Percentiles rank a stretch among this genome's conserved stretches.
Conservation (phyloP, 2,113 vertebrate genomes). For the Lanius ludovicianus region DNA sequence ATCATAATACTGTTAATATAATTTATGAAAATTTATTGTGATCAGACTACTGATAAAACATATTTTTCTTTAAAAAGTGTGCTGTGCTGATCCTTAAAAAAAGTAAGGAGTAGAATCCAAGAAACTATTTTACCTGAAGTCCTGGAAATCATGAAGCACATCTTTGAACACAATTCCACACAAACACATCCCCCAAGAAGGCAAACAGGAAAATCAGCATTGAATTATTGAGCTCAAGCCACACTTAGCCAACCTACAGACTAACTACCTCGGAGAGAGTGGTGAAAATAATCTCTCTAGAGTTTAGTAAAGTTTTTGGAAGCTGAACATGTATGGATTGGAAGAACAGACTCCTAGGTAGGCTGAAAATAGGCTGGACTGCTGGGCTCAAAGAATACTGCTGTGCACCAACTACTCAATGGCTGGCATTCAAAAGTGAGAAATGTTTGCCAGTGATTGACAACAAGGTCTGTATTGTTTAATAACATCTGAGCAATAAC, state of each 20-base stretch:
- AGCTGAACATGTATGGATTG: not conserved
- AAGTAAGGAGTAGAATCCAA: not conserved
- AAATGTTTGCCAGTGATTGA: not conserved
- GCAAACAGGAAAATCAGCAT: not conserved
- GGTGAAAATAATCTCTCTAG: not conserved
- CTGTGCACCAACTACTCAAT: not conserved
- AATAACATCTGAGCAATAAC: not conserved
- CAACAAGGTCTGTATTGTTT: fast-evolving
- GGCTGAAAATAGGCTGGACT: not conserved
- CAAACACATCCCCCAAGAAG: not conserved
- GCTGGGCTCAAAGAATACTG: not conserved
- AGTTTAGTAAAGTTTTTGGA: not conserved
- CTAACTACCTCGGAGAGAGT: not conserved
- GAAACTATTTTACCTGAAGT: not conserved
- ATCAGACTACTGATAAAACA: not conserved
- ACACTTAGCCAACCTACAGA: not conserved
- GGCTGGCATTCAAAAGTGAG: not conserved
- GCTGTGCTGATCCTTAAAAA: not conserved
- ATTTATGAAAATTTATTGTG: not conserved
- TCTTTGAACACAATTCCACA: not conserved
- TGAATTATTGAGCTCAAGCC: not conserved
- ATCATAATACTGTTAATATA: not conserved
- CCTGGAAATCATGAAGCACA: not conserved
- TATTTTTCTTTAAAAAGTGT: not conserved
- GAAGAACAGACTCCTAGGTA: not conserved